Conservation (phyloP, 2,797 vertebrate genomes). For the Anolis apletophallus region DNA sequence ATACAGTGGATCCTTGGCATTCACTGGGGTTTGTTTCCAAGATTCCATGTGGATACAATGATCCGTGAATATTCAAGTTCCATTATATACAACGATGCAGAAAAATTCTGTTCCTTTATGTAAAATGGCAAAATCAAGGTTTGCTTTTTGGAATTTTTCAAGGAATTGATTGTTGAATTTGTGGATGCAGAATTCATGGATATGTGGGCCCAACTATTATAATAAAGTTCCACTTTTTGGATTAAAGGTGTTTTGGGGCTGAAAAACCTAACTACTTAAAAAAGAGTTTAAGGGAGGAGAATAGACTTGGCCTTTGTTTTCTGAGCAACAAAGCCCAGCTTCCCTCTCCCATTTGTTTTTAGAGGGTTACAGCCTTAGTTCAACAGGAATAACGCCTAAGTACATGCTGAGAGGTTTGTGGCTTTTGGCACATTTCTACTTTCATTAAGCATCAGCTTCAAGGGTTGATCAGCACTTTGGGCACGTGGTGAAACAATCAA, state of each 20-base stretch:
- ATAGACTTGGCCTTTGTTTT: not conserved
- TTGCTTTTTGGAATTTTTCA: no score
- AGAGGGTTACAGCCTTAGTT: not conserved
- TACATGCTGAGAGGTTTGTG: not conserved
- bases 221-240: not conserved
- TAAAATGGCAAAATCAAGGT: no score
- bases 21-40: no score
- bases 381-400: not conserved
- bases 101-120: not conserved
- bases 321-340: not conserved
- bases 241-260: not conserved
- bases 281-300: not conserved
- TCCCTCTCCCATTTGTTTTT: not conserved
- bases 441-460: not conserved
- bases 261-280: not conserved
- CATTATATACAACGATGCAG: no score
- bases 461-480: not conserved
- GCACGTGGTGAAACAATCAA: not conserved
- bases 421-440: not conserved
- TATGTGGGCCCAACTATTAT: no score
- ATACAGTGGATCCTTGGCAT: no score
- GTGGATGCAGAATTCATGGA: no score
- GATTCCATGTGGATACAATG: no score
- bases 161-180: no score
- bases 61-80: no score